These are phyloP conservation scores for Rhea pennata DNA, from an alignment of 2,113 vertebrate genomes.

Conservation along the genomic window DNA sequence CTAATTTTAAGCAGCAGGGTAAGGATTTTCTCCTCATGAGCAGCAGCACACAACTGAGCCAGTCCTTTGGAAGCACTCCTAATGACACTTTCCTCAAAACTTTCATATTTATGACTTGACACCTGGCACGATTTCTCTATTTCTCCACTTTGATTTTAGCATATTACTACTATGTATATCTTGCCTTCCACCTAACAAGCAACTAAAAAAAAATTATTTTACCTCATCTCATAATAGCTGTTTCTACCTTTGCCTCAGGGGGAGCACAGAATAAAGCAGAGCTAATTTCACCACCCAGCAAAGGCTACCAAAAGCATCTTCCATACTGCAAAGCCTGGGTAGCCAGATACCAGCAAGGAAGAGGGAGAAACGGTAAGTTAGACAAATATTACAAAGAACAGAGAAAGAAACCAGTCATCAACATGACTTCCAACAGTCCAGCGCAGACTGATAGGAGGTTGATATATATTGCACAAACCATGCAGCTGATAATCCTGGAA, in stretches of 20 bases:
- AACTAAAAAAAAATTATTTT: background rate
- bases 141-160: background rate
- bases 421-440: background rate
- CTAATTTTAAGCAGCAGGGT: background rate
- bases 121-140: background rate
- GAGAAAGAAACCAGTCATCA: background rate
- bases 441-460: background rate
- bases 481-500: background rate
- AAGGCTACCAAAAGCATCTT: background rate
- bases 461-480: background rate
- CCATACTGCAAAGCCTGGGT: background rate
- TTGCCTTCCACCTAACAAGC: background rate
- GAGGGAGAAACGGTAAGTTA: background rate
- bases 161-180: background rate
- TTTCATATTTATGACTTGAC: background rate
- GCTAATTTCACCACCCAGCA: background rate
- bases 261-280: background rate
- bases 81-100: background rate
- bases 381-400: background rate
- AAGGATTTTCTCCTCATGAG: background rate
- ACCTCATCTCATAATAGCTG: background rate
- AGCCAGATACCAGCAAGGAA: background rate
- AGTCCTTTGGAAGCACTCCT: background rate
- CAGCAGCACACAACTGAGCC: background rate
- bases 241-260: background rate